Evolutionary conservation across 2,113 vertebrate species (phyloP).

Genomic region (Gadus macrocephalus): DNA sequence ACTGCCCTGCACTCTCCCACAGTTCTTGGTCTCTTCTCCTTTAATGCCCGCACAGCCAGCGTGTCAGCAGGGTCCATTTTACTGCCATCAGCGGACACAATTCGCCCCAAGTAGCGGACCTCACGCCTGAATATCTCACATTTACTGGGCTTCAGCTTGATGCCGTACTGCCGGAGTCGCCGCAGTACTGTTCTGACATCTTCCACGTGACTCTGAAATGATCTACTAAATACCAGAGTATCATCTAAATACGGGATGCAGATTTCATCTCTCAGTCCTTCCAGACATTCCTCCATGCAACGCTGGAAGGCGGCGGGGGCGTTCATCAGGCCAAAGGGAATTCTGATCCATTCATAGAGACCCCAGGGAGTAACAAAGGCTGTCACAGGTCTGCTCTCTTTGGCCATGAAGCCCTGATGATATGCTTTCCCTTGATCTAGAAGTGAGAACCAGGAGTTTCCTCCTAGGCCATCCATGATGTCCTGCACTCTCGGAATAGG

Average conservation of each 20-base stretch:
- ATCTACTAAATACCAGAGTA: constrained; percentile 1
- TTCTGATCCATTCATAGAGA: constrained; percentile 17
- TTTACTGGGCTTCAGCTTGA: constrained; percentile 20
- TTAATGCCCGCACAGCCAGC: neutral
- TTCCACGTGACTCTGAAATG: neutral
- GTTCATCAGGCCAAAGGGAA: constrained; percentile 22
- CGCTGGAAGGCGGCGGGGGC: constrained; percentile 22
- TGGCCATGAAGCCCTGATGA: constrained; percentile 12
- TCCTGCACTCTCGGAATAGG: constrained; percentile 26
- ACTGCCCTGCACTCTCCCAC: constrained; percentile 3
- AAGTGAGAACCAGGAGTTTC: constrained; percentile 17
- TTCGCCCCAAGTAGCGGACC: constrained; percentile 1
- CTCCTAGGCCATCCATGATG: constrained; percentile 11
- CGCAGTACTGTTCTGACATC: constrained; percentile 15
- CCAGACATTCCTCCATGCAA: constrained; percentile 22
- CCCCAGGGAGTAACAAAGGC: constrained; percentile 34
- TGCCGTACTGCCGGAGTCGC: neutral
- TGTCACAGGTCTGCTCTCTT: constrained; percentile 12
- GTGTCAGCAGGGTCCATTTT: constrained; percentile 10
- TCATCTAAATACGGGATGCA: constrained; percentile 12
- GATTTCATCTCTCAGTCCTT: constrained; percentile 10
- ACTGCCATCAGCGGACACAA: constrained; percentile 17
- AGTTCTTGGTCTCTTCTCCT: neutral
- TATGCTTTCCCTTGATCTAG: constrained; percentile 24
- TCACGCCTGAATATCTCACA: constrained; percentile 3